Base-by-base conservation (phyloP, 2,113 vertebrate species). In the Leuciscus idus region DNA sequence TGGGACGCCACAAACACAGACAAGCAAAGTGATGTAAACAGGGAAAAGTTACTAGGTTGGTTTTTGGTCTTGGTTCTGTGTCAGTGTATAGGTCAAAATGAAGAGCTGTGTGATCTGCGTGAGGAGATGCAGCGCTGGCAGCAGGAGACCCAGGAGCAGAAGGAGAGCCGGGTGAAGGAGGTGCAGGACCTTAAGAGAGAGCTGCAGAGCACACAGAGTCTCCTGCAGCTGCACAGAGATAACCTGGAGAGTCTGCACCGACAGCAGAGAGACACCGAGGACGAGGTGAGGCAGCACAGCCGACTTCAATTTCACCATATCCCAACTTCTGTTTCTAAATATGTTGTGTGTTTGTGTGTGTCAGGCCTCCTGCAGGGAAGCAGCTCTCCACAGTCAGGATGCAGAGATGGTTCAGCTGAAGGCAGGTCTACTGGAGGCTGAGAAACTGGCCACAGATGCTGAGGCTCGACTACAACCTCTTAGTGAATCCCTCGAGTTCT, bases 281-380 rank as follows among this genome's bases (percentile, higher is more conserved):
- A 91, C 21, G 92, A 96, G 94, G 96, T 96, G 93, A 52, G 75
- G 52, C 78, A 46, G 78, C 78, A 28, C 57, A 46, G 23, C 30
- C 7, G 33, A 62, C 55, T 61, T 80, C 13, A 33, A 28, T 68
- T 62, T 64, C 39, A 43, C 70, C 17, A 23, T 39, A 59, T 59
- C 61, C 26, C 19, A 36, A 39, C 46, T 46, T 33, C 8, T 28
- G 11, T 28, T 62, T 57, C 13, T 86, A 59, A 48, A 50, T 39
- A 68, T 74, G 48, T 33, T 74, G 48, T 33, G 28, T 87, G 88
- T 83, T 75, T 48, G 21, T 80, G 59, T 68, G n/a, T 74, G 62
- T 64, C 92, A 95, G 96, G 91, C 93, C 76, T 89, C 85, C 21
- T 90, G 92, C 75, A 93, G 91, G 6, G 93, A 95, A 75, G 89